phyloP scores from a whole-genome alignment of 2,113 vertebrate species.

The Nicator chloris region DNA sequence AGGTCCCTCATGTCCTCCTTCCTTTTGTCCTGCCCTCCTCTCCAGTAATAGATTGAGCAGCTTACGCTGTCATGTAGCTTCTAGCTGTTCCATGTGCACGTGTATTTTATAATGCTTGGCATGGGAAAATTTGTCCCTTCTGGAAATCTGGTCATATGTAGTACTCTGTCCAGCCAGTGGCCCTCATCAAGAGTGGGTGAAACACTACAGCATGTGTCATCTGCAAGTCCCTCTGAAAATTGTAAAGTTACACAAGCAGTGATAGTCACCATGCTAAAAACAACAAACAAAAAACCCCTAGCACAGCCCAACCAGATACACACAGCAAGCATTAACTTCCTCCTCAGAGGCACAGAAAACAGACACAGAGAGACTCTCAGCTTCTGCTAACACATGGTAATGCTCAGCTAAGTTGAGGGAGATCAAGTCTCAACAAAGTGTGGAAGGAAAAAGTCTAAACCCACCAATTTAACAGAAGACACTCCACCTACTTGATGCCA shows the following conservation, averaged over 20 bases:
- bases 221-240: neutral
- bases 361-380: neutral
- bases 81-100: rapidly evolving
- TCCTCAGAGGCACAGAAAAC: neutral
- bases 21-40: neutral
- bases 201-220: neutral
- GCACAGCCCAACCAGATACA: neutral
- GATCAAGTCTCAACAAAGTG: neutral
- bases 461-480: neutral
- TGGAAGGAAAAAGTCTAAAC: neutral
- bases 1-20: neutral
- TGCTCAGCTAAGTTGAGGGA: neutral
- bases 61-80: neutral
- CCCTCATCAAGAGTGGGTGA: neutral
- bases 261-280: neutral
- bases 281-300: neutral
- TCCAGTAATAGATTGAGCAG: neutral
- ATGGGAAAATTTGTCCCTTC: neutral
- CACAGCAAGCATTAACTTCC: neutral
- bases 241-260: neutral
- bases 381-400: neutral
- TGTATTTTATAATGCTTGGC: neutral
- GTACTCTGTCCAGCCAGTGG: neutral
- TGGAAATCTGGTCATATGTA: neutral
- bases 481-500: neutral